Evolutionary conservation across 2,888 invertebrate species (phyloP), one percentile per base, ranked within the genome.

Genomic region (Poecilus cupreus): DNA sequence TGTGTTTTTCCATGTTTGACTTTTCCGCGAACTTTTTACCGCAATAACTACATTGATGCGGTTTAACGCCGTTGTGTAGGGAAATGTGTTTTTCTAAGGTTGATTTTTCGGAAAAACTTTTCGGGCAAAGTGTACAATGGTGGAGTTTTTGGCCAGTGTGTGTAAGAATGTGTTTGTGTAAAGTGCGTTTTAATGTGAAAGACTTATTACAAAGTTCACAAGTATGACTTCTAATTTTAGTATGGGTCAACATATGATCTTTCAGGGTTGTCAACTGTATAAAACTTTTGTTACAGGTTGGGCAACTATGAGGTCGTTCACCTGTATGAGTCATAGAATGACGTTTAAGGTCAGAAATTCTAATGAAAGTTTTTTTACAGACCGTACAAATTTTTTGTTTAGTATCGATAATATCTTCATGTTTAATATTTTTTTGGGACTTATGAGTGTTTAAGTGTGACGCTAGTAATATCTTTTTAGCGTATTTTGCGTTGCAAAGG

Each of bases 151-250:
- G 75, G 1, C 75, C 75, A 0, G 75, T 75, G 11, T 75, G 75
- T n/a, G 75, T 75, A 32, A 75, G 51, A 26, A 75, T 4, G 24
- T 75, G 75, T 75, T 75, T 75, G 16, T 75, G 75, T 32, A 75
- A 75, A 16, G 75, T 75, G 16, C 75, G 3, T 75, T 75, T 75
- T n/a, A 75, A 16, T 1, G 75, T 75, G 13, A 75, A 75, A 10
- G 75, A 51, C 51, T 54, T 75, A 4, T 10, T 32, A 18, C 75
- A 75, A 16, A 75, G 32, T 18, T 75, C 51, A 32, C 75, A 75
- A 11, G 75, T 51, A 32, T 75, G 75, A 3, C 16, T 18, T 10
- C 75, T 32, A 0, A 51, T 32, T 49, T 75, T 77, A 1, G 77
- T 64, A 22, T 77, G 77, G 1, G 77, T 77, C 8, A 77, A 24